Base-by-base conservation (phyloP, 2,888 invertebrate species). In the Drosophila tripunctata region DNA sequence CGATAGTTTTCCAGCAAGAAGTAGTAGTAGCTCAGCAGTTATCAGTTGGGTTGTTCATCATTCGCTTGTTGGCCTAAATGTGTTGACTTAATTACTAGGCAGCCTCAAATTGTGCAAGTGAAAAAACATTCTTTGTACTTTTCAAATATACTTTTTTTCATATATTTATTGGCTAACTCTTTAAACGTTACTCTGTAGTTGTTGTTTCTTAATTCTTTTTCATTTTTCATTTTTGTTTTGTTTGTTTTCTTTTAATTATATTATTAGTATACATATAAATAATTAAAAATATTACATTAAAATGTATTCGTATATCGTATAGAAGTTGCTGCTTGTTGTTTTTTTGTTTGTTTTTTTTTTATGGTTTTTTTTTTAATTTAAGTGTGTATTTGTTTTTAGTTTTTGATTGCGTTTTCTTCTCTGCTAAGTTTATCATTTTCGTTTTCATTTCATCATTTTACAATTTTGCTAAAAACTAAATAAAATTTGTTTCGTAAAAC, bases 391-490 rank as follows among this genome's bases (percentile, higher is more conserved):
- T n/a, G n/a, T 65, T 64, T 76, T 62, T 66, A 64, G 69, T 58
- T 65, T 50, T 77, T 87, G 80, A 85, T 79, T 82, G 78, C 81
- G 81, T 78, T 80, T 83, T 75, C 65, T 58, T 65, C 64, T 78
- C 65, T 77, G 66, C 60, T 56, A 43, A 52, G 44, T 62, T 64
- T 51, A 57, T 62, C 36, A 27, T 41, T 15, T 60, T 44, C 56
- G 2, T 17, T 77, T 85, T 84, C 79, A 74, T 80, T 89, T 64
- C 48, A 62, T 90, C 77, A 90, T 89, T 89, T 89, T 90, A 91
- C 90, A 90, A 90, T 90, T 90, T 90, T 83, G 90, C 90, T 90
- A 91, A 89, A 83, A 90, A 89, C 90, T 90, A 91, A 90, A 87
- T 88, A 81, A 85, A 81, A 85, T 72, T 77, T 72, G 63, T 74